Base-by-base conservation (phyloP, 2,113 vertebrate species). In the Lycaon pictus region DNA sequence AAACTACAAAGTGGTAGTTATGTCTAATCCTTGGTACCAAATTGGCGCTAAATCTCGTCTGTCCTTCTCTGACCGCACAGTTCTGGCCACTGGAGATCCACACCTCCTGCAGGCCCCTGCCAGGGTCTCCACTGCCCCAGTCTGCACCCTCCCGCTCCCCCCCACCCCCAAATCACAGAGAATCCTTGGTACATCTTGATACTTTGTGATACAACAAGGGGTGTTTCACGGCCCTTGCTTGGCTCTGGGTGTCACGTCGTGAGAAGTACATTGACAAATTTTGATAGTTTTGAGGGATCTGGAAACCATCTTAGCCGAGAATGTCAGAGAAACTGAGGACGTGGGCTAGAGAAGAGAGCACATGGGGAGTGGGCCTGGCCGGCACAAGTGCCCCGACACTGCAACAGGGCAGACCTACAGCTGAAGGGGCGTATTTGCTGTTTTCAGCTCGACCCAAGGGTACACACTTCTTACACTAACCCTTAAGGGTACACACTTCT, bases 221-320 rank as follows among this genome's bases (percentile, higher is more conserved):
- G 43, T 43, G 43, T 90, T 93, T 90, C 74, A 60, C 2, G 88
- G 51, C 23, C 32, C 32, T 95, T 35, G 32, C 86, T 89, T 80
- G 84, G 62, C 86, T 74, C 79, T 60, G 67, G 62, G 87, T 72
- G 16, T 92, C 93, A 79, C 29, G 29, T 84, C 91, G 69, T 74
- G 80, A 97, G 77, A 96, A 89, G 32, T 10, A 67, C 8, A 15
- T 1, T 71, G 88, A 97, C 86, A 93, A 83, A 95, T 5, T 51
- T 43, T 43, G 43, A 43, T 43, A 43, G 63, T 25, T 48, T 53
- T 6, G 2, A 94, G 69, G 85, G 69, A 43, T 86, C 71, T 95
- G 62, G 53, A 90, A 84, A 93, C 3, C 80, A 48, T 77, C 32
- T 81, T 11, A 25, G 37, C 9, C 3, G 35, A 63, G 56, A 87